Base-by-base conservation (phyloP, 2,888 invertebrate species). In the Archaeoteleia sp. region DNA sequence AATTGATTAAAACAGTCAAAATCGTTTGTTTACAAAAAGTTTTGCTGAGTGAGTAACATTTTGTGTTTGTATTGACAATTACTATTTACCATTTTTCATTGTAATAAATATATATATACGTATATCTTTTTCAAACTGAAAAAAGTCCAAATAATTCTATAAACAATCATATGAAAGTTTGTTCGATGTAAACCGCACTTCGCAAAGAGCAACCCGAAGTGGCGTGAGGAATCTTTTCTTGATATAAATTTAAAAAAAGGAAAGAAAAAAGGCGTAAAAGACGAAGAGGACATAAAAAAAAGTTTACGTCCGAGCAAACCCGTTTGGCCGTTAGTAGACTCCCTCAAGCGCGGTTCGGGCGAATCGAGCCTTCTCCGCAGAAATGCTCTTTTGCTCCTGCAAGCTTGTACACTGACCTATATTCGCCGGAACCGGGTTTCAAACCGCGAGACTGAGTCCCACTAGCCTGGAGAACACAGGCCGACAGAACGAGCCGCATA, bases 401-500 rank as follows among this genome's bases (percentile, higher is more conserved):
- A 75, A 78, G 74, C 80, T 83, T 82, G 78, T 78, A 82, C 78
- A 84, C 83, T 83, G 83, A 83, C 83, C 83, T 84, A 84, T 83
- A 83, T 84, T 83, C 78, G 73, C 67, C 74, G 74, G 78, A 81
- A 82, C 80, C 82, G 79, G 82, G 82, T 83, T 77, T 80, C 76
- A 73, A 72, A 74, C 62, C 71, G 65, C 68, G 62, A 72, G 70
- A 63, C 71, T 55, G 65, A 78, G 78, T 76, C 78, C 77, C 70
- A 79, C 78, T 80, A 77, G 74, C 77, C 76, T 71, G 69, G 71
- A 75, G 75, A 76, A 67, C 61, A 49, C 62, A 62, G 54, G 49
- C 57, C 20, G 14, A 25, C 53, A 43, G 48, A 55, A 10, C 42
- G 12, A 13, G 14, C 25, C 27, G 27, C 42, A n/a, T 32, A n/a